These are phyloP conservation scores for Cryptus armator DNA, from an alignment of 2,888 invertebrate genomes.

Conservation along the genomic window DNA sequence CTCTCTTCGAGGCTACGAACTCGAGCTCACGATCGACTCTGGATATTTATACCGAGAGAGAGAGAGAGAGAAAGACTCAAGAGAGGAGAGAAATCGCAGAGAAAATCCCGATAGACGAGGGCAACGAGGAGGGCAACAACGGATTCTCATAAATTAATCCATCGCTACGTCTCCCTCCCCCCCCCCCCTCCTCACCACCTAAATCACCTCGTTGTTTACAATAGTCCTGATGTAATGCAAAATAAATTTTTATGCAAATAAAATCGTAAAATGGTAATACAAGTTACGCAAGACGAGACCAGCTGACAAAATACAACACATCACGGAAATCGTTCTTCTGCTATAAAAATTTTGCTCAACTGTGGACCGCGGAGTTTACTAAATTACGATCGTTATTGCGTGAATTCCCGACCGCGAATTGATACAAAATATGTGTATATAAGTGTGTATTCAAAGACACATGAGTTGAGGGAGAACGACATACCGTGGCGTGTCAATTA, in stretches of 20 bases:
- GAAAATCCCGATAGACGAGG: slow-evolving; percentile 45
- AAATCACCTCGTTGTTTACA: slow-evolving; percentile 76
- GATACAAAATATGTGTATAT: slow-evolving; percentile 24
- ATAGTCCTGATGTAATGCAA: slow-evolving; percentile 77
- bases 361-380: slow-evolving; percentile 1
- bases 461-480: neutral
- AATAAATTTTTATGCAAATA: slow-evolving; percentile 81
- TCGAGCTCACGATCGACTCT: slow-evolving; percentile 76
- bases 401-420: slow-evolving; percentile 38
- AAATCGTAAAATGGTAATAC: slow-evolving; percentile 73
- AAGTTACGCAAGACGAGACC: slow-evolving; percentile 59
- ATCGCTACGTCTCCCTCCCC: too few species aligned
- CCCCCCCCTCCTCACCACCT: slow-evolving; percentile 37
- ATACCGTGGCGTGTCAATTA: slow-evolving; percentile 50
- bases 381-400: slow-evolving; percentile 60
- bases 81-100: neutral
- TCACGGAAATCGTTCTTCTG: too few species aligned
- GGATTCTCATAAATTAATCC: slow-evolving; percentile 68
- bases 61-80: slow-evolving; percentile 29
- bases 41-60: slow-evolving; percentile 36
- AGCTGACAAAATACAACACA: neutral
- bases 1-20: slow-evolving; percentile 48
- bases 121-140: slow-evolving; percentile 17
- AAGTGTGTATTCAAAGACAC: neutral
- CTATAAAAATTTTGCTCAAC: neutral